Conservation (phyloP, 2,888 invertebrate species). For the Patella depressa region DNA sequence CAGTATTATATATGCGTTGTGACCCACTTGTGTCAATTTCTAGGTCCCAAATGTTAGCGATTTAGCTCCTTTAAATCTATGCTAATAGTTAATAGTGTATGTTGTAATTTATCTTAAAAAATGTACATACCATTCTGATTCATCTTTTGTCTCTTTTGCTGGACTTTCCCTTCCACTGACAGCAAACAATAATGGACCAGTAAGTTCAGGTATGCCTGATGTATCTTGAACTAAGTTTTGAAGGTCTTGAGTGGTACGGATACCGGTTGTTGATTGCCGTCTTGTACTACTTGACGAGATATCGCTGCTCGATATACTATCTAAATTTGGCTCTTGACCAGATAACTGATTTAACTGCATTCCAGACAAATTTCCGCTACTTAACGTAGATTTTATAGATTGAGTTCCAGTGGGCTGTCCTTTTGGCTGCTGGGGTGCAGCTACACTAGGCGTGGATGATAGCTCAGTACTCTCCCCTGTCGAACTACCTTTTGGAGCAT, state of each 20-base stretch:
- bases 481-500: neutral
- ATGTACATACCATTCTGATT: conserved; percentile 6
- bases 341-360: neutral
- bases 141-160: conserved; percentile 38
- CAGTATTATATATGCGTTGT: too few relatives aligned
- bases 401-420: neutral
- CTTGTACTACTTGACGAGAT: neutral
- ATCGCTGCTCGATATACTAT: neutral
- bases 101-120: neutral
- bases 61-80: too few relatives aligned
- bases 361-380: conserved; percentile 3
- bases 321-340: neutral
- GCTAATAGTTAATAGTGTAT: too few relatives aligned
- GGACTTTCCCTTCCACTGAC: conserved; percentile 44
- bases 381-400: neutral
- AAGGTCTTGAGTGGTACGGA: neutral
- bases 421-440: neutral
- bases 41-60: too few relatives aligned
- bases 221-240: conserved; percentile 11
- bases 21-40: too few relatives aligned
- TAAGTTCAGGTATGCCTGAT: conserved; percentile 13
- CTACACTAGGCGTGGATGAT: neutral
- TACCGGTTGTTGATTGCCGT: neutral
- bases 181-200: conserved; percentile 36
- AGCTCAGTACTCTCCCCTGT: too few relatives aligned